Conservation (phyloP, 2,888 invertebrate genomes). For the Eupithecia subumbrata region DNA sequence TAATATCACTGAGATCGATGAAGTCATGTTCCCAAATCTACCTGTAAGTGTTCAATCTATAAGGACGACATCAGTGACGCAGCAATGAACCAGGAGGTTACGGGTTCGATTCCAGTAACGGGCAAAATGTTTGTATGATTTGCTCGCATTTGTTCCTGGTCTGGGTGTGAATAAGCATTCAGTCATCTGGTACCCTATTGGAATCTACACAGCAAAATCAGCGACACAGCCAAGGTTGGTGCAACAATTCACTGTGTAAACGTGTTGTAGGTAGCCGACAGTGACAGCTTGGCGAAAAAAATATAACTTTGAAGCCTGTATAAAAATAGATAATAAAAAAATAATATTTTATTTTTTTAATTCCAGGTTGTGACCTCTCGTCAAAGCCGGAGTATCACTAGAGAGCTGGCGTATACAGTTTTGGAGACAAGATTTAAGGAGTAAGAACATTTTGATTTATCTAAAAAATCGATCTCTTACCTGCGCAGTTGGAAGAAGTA, state of each 20-base stretch:
- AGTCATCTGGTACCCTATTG: background rate
- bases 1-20: conserved; percentile 84
- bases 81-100: too few relatives aligned
- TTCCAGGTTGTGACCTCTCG: conserved; percentile 68
- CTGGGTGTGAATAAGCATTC: background rate
- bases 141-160: background rate
- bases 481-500: background rate
- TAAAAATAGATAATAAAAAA: background rate
- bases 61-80: background rate
- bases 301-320: too few relatives aligned
- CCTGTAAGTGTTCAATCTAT: conserved; percentile 70
- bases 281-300: too few relatives aligned
- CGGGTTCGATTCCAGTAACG: background rate
- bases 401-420: conserved; percentile 81
- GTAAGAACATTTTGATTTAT: conserved; percentile 61
- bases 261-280: too few relatives aligned
- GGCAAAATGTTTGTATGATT: background rate
- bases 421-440: conserved; percentile 83
- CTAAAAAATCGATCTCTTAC: background rate
- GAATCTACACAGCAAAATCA: background rate
- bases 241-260: background rate
- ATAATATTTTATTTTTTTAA: background rate
- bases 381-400: conserved; percentile 79
- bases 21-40: conserved; percentile 79
- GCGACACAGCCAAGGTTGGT: background rate